Evolutionary conservation across 1,140 invertebrate species (phyloP).

Genomic region (Cyclargus thomasi): DNA sequence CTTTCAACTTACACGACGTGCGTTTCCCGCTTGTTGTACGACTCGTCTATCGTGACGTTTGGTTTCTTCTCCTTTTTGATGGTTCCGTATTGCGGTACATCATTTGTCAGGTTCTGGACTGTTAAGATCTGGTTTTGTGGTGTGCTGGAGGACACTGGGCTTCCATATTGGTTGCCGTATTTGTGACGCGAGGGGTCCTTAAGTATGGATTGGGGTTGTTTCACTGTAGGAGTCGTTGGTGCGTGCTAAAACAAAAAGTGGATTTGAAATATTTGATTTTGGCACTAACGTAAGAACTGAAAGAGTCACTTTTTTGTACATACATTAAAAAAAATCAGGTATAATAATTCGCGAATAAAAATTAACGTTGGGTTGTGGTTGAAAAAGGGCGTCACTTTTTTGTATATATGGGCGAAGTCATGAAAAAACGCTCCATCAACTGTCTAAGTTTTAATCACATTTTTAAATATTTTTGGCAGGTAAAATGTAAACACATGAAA

Average conservation of each 20-base stretch:
- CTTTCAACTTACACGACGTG: constrained; percentile 54
- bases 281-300: not conserved
- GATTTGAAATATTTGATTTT: too few relatives aligned
- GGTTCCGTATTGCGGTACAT: constrained; percentile 70
- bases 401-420: too few relatives aligned
- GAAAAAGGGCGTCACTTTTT: too few relatives aligned
- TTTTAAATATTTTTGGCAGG: too few relatives aligned
- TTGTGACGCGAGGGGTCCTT: constrained; percentile 78
- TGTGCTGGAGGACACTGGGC: constrained; percentile 59
- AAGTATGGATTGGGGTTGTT: constrained; percentile 77
- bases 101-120: constrained; percentile 64
- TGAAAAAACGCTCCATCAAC: too few relatives aligned
- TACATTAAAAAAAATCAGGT: too few relatives aligned
- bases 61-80: constrained; percentile 73
- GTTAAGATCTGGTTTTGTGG: constrained; percentile 69
- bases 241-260: constrained; percentile 54
- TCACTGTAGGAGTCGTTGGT: constrained; percentile 53
- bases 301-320: not conserved
- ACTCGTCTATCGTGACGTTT: constrained; percentile 67
- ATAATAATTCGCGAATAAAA: too few relatives aligned
- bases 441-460: too few relatives aligned
- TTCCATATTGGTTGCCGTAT: constrained; percentile 74
- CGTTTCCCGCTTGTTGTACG: constrained; percentile 62
- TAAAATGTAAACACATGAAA: too few relatives aligned
- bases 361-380: too few relatives aligned